These are phyloP conservation scores for Bombyx mori DNA, from an alignment of 1,140 invertebrate genomes.

Conservation along the genomic window ASM3026992v2 NC_085120.1:9113001-9113500, in stretches of 20 bases:
- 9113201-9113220: background rate
- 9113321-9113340: constrained; percentile 13
- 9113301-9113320: constrained; percentile 29
- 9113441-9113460: constrained; percentile 42
- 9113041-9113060: constrained; percentile 16
- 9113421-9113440: constrained; percentile 43
- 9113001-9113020: too few species aligned
- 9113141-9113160: too few species aligned
- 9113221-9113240: constrained; percentile 21
- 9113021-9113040: background rate
- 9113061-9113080: constrained; percentile 24
- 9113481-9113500: too few species aligned
- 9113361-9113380: constrained; percentile 34
- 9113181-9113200: too few species aligned
- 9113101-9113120: too few species aligned
- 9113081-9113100: too few species aligned
- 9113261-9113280: constrained; percentile 28
- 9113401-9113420: constrained; percentile 15
- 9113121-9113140: too few species aligned
- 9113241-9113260: constrained; percentile 22
- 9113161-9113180: too few species aligned
- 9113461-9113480: constrained; percentile 27
- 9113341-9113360: constrained; percentile 9
- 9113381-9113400: constrained; percentile 21
- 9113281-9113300: constrained; percentile 43